A percentile compares a stretch with the other conserved stretches of the same genome.
These are phyloP conservation scores for Alloplasta piceator DNA, from an alignment of 2,888 invertebrate species.

Conservation along the genomic window DNA sequence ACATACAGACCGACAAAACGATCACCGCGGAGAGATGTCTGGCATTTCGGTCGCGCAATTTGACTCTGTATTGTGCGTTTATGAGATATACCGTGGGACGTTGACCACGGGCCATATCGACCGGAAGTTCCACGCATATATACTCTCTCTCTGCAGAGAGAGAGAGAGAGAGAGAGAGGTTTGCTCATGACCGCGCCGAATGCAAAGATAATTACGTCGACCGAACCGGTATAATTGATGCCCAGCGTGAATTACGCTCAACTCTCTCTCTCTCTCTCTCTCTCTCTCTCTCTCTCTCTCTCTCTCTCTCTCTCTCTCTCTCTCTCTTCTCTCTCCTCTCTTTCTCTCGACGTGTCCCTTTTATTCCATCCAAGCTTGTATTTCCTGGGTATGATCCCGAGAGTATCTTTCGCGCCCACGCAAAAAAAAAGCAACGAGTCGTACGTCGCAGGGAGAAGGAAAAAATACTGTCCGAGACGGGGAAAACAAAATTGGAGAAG, in stretches of 20 bases:
- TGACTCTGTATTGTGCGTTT: slow-evolving; percentile 22
- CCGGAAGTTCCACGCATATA: slow-evolving; percentile 55
- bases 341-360: slow-evolving; percentile 43
- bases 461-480: slow-evolving; percentile 5
- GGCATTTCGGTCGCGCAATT: slow-evolving; percentile 49
- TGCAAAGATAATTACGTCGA: slow-evolving; percentile 71
- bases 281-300: slow-evolving; percentile 36
- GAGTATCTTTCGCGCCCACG: slow-evolving; percentile 31
- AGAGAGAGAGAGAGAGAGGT: slow-evolving; percentile 47
- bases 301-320: slow-evolving; percentile 10
- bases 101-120: slow-evolving; percentile 61
- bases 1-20: not conserved
- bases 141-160: slow-evolving; percentile 42
- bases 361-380: slow-evolving; percentile 11
- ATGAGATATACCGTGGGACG: slow-evolving; percentile 26
- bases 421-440: slow-evolving; percentile 27
- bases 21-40: slow-evolving; percentile 13
- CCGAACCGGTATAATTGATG: slow-evolving; percentile 71
- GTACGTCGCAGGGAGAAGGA: slow-evolving; percentile 18
- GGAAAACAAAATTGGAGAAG: slow-evolving; percentile 48
- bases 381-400: slow-evolving; percentile 61
- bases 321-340: slow-evolving; percentile 52
- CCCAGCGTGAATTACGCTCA: slow-evolving; percentile 66
- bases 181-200: slow-evolving; percentile 69
- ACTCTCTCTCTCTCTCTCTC: slow-evolving; percentile 48